Percentiles rank a stretch among this genome's conserved stretches.
These are phyloP conservation scores for Orchesella cincta DNA, from an alignment of 1,140 invertebrate genomes.

Conservation along the genomic window DNA sequence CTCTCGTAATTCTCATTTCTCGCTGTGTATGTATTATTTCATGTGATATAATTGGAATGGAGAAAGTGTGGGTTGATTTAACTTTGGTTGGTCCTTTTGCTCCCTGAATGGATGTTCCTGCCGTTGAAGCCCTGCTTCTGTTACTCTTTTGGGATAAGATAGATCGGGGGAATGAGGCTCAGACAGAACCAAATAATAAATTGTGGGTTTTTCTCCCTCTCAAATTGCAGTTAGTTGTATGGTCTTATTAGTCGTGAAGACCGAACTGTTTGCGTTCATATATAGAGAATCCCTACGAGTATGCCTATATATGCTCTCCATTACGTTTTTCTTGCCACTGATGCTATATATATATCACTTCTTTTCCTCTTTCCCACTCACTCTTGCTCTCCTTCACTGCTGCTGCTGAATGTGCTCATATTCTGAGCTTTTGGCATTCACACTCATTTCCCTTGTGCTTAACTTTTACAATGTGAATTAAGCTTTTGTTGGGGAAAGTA, in stretches of 20 bases:
- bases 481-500: background rate
- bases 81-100: conserved; percentile 20
- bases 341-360: too few relatives aligned
- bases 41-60: conserved; percentile 8
- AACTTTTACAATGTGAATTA: background rate
- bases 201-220: conserved; percentile 38
- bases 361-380: too few relatives aligned
- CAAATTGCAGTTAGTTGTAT: background rate
- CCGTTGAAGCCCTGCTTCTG: background rate
- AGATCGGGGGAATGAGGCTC: conserved; percentile 33
- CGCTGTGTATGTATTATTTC: background rate
- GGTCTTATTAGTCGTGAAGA: background rate
- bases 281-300: too few relatives aligned
- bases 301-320: too few relatives aligned
- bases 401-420: too few relatives aligned
- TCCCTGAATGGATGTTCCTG: background rate
- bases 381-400: too few relatives aligned
- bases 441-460: background rate
- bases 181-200: conserved; percentile 40
- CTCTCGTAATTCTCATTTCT: background rate
- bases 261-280: too few relatives aligned
- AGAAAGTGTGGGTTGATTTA: conserved; percentile 24
- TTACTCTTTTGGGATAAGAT: conserved; percentile 34
- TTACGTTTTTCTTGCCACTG: too few relatives aligned
- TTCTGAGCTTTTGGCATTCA: background rate